Evolutionary conservation across 2,797 vertebrate species (phyloP).

Genomic region (Bovichtus diacanthus): DNA sequence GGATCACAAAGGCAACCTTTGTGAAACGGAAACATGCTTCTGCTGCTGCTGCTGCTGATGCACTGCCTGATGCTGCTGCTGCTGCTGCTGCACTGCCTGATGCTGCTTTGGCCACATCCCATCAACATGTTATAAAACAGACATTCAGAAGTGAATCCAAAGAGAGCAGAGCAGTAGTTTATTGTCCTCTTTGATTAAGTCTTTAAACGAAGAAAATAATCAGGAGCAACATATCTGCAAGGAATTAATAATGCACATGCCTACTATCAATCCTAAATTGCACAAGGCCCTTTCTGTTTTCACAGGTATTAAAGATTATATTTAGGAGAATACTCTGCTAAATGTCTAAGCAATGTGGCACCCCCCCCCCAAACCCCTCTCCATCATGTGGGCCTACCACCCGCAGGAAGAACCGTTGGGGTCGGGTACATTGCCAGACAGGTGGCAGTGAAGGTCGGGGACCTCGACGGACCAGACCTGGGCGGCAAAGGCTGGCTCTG

Average conservation of each 20-base stretch:
- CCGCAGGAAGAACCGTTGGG: no score
- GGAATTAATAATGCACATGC: not conserved
- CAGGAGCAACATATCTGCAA: constrained; percentile 3
- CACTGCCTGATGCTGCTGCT: constrained; percentile 5
- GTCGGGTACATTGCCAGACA: no score
- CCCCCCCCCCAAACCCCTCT: no score
- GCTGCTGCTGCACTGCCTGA: constrained; percentile 10
- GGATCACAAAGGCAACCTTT: constrained; percentile 22
- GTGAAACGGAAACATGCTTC: constrained; percentile 12
- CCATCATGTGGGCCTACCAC: no score
- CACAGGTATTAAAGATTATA: not conserved
- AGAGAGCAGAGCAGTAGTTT: constrained; percentile 5
- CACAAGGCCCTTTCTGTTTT: not conserved
- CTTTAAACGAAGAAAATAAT: constrained; percentile 2
- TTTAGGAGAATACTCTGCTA: not conserved
- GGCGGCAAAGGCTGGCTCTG: no score
- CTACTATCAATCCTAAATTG: not conserved
- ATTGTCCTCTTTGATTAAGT: not conserved
- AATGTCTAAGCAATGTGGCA: no score
- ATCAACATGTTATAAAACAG: constrained; percentile 27
- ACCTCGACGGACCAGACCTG: no score
- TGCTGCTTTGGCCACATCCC: constrained; percentile 12
- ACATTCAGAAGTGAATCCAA: constrained; percentile 12
- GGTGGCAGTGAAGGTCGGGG: no score
- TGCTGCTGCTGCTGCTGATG: constrained; percentile 19